phyloP scores from a whole-genome alignment of 2,888 invertebrate species.

The Yponomeuta evonymella region DNA sequence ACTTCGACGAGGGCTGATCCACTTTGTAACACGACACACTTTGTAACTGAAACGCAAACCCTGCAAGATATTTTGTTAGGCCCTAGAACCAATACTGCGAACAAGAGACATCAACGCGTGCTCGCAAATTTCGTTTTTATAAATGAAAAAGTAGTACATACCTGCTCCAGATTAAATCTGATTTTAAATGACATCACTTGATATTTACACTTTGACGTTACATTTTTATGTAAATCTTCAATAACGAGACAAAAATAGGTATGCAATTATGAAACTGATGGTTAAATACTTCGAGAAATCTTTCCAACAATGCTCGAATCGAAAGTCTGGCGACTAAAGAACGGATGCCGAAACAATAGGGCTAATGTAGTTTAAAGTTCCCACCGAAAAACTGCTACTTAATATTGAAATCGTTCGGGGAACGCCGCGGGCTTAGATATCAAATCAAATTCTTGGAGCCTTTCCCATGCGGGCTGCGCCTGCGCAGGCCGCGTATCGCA shows the following conservation, averaged over 20 bases:
- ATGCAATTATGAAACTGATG: background rate
- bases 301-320: background rate
- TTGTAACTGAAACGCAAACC: too few species aligned
- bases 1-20: too few species aligned
- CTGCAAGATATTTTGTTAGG: too few species aligned
- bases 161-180: too few species aligned
- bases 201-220: too few species aligned
- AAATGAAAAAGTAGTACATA: too few species aligned
- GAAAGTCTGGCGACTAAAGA: slow-evolving; percentile 7
- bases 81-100: background rate
- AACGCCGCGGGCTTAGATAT: slow-evolving; percentile 3
- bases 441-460: background rate
- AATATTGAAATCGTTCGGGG: slow-evolving; percentile 5
- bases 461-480: background rate
- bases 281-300: background rate
- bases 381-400: slow-evolving; percentile 7
- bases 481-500: background rate
- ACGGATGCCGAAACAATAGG: slow-evolving; percentile 9
- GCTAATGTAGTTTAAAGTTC: background rate
- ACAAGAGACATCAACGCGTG: slow-evolving; percentile 9
- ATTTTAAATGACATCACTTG: too few species aligned
- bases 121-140: background rate
- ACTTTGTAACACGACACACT: too few species aligned
- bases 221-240: too few species aligned
- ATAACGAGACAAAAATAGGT: background rate